Percentiles rank a stretch among this genome's conserved stretches.
Conservation (phyloP, 2,888 invertebrate species). For the Yponomeuta evonymella region DNA sequence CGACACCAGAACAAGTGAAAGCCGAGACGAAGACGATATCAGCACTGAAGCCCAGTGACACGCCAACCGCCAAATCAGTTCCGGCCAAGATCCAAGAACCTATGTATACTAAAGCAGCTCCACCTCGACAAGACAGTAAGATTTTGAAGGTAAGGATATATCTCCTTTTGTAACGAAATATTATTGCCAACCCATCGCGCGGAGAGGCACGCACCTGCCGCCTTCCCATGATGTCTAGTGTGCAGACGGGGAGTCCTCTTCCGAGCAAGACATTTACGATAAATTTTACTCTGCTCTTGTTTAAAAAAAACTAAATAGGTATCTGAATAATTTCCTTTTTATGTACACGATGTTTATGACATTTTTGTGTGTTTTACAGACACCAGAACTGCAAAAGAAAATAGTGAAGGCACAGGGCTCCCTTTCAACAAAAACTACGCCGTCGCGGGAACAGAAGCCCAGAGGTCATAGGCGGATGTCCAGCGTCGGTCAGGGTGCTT, state of each 20-base stretch:
- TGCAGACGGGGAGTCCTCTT: too few relatives aligned
- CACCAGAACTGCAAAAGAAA: conserved; percentile 59
- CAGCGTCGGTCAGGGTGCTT: conserved; percentile 49
- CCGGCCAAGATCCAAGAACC: conserved; percentile 62
- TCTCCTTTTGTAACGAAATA: too few relatives aligned
- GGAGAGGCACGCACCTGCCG: too few relatives aligned
- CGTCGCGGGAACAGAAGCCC: conserved; percentile 44
- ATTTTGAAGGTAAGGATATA: conserved; percentile 43
- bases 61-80: conserved; percentile 48
- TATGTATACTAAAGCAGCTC: conserved; percentile 59
- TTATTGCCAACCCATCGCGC: too few relatives aligned
- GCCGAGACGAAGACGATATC: conserved; percentile 59
- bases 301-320: too few relatives aligned
- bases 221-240: too few relatives aligned
- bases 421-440: conserved; percentile 43
- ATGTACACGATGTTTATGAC: too few relatives aligned
- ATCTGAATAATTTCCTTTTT: too few relatives aligned
- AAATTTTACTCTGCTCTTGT: too few relatives aligned
- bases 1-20: conserved; percentile 43
- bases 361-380: conserved; percentile 30
- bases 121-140: conserved; percentile 36
- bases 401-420: conserved; percentile 40
- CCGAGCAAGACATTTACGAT: too few relatives aligned
- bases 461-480: conserved; percentile 57
- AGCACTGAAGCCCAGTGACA: conserved; percentile 51